These are phyloP conservation scores for Pangasianodon hypophthalmus DNA, from an alignment of 2,113 vertebrate genomes.

Conservation along the genomic window DNA sequence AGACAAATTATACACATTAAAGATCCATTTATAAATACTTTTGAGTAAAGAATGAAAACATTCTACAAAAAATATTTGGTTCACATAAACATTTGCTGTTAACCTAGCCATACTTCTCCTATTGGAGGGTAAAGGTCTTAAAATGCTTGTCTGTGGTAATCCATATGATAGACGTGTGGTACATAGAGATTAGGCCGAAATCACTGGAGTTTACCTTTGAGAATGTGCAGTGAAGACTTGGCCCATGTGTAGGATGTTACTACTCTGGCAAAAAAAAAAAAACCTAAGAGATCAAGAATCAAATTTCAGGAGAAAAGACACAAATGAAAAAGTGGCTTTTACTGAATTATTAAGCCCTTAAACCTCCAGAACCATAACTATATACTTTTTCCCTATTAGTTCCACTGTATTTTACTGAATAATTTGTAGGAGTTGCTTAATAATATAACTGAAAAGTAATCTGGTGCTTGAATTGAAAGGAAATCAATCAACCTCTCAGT, in stretches of 20 bases:
- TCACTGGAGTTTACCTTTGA: not conserved
- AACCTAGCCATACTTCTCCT: not conserved
- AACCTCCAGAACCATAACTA: not conserved
- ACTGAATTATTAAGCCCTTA: not conserved
- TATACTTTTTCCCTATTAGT: not conserved
- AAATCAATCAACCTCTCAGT: not conserved
- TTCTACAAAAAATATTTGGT: not conserved
- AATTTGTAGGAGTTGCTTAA: not conserved
- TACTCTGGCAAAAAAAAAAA: not conserved
- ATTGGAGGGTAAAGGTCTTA: not conserved
- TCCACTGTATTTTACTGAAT: not conserved
- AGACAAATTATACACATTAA: not conserved
- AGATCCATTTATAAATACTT: not conserved
- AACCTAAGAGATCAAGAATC: not conserved
- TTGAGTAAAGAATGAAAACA: not conserved
- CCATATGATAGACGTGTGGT: not conserved
- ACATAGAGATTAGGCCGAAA: not conserved
- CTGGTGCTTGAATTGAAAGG: not conserved
- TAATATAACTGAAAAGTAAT: not conserved
- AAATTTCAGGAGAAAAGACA: not conserved
- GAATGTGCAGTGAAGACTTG: not conserved
- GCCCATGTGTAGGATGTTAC: not conserved
- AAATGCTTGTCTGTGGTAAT: not conserved
- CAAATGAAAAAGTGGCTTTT: not conserved
- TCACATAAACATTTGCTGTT: not conserved